Evolutionary conservation across 1,140 invertebrate genomes (phyloP), one percentile per base, ranked within the genome.

Genomic region (Drosophila subpulchrella): DNA sequence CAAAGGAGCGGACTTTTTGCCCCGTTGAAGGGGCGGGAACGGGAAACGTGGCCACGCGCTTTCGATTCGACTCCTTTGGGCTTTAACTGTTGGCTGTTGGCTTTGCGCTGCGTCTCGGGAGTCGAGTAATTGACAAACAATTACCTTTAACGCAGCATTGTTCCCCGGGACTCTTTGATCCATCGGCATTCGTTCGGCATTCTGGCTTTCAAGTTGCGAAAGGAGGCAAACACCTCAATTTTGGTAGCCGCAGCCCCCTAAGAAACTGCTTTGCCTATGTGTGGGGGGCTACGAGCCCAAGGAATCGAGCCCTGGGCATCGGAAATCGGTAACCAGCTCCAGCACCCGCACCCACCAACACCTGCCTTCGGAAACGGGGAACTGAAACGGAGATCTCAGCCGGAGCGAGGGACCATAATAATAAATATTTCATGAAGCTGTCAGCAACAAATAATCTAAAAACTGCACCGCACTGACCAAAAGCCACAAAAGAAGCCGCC

Each of bases 361-460:
- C 74, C 73, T 76, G 73, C 74, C 62, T 66, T 32, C 20, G 32
- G 17, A 36, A 30, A 32, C 36, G 50, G 38, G 34, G 24, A 30
- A 53, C 44, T 32, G 60, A 44, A 46, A 32, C 59, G 39, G 41
- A 59, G 74, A 50, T 56, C 78, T 59, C 41, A 36, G 41, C 50
- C 50, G 32, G 50, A 70, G 59, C 75, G 8, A 51, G 57, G 60
- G 65, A 72, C 79, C 79, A 88, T 88, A 89, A 88, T 88, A 90
- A 89, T 89, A 89, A 89, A 89, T 89, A 90, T 89, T 89, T 89
- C 84, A 89, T 89, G 84, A 89, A 89, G 84, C 84, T 89, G 84
- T 89, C 84, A 89, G 84, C 85, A 89, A 89, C 84, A 89, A 89
- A 89, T 89, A 89, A 89, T 88, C 84, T 89, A 88, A 85, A 76